phyloP scores from a whole-genome alignment of 2,888 invertebrate species.

The Ditula angustiorana region DNA sequence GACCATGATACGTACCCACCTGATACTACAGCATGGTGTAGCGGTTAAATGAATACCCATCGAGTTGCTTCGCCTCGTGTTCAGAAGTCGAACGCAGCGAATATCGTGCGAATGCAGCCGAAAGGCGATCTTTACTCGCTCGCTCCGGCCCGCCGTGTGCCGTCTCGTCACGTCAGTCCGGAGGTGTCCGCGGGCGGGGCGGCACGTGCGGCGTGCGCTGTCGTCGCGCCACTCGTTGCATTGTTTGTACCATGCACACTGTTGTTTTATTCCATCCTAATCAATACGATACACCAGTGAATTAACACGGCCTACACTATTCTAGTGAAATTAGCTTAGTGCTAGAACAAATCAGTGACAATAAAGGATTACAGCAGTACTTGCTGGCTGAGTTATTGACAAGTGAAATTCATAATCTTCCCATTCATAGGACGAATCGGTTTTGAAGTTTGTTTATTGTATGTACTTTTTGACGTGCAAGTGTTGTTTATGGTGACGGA shows the following conservation, averaged over 20 bases:
- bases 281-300: conserved; percentile 73
- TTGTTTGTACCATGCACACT: conserved; percentile 76
- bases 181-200: conserved; percentile 82
- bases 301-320: conserved; percentile 65
- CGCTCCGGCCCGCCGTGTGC: conserved; percentile 46
- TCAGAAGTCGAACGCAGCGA: conserved; percentile 63
- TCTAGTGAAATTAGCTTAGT: conserved; percentile 51
- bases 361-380: conserved; percentile 57
- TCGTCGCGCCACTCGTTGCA: conserved; percentile 77
- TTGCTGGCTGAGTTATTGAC: conserved; percentile 72
- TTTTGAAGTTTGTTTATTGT: conserved; percentile 69
- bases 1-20: conserved; percentile 23
- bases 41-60: conserved; percentile 29
- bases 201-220: conserved; percentile 73
- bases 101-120: conserved; percentile 72
- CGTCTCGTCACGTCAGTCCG: conserved; percentile 63
- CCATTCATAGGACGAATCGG: conserved; percentile 68
- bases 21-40: conserved; percentile 27
- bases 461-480: conserved; percentile 63
- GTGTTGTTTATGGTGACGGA: conserved; percentile 71
- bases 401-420: conserved; percentile 78
- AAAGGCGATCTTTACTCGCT: conserved; percentile 71
- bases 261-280: conserved; percentile 78
- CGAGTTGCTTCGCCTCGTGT: conserved; percentile 41
- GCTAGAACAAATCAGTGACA: conserved; percentile 57